Evolutionary conservation across 2,113 vertebrate genomes (phyloP).

Genomic region (Nycticebus coucang): DNA sequence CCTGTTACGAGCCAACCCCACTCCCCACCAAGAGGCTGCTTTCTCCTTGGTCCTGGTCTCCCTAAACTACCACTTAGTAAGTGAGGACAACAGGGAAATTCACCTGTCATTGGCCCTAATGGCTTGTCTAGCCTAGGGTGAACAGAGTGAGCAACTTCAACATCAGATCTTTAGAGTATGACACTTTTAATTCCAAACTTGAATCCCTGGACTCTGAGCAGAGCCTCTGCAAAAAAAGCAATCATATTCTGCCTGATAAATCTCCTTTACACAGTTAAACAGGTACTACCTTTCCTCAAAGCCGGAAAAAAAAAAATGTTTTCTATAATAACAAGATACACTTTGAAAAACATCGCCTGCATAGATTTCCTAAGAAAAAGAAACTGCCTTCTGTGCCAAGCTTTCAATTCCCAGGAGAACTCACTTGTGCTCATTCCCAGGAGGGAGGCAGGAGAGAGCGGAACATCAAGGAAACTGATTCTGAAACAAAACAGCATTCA

Average conservation of each 20-base stretch:
- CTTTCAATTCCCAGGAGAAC: not conserved
- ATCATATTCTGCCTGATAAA: not conserved
- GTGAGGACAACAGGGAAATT: accelerated
- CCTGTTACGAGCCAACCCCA: accelerated
- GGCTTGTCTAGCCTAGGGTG: not conserved
- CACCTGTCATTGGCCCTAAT: not conserved
- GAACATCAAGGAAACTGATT: not conserved
- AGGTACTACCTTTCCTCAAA: not conserved
- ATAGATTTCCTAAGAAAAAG: not conserved
- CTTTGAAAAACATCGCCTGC: not conserved
- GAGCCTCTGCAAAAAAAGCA: not conserved
- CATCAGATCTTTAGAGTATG: not conserved
- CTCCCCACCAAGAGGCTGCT: not conserved
- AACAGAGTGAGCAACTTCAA: not conserved
- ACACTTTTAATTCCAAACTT: not conserved
- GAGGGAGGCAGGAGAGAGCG: not conserved
- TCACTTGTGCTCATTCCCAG: not conserved
- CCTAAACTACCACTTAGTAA: not conserved
- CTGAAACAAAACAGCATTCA: not conserved
- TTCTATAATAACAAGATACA: not conserved
- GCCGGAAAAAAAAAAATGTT: not conserved
- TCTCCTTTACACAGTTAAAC: not conserved
- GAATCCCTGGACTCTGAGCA: not conserved
- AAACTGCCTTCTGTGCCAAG: not conserved
- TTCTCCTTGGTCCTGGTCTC: not conserved